phyloP scores from a whole-genome alignment of 2,113 vertebrate species.

The Budorcas taxicolor region DNA sequence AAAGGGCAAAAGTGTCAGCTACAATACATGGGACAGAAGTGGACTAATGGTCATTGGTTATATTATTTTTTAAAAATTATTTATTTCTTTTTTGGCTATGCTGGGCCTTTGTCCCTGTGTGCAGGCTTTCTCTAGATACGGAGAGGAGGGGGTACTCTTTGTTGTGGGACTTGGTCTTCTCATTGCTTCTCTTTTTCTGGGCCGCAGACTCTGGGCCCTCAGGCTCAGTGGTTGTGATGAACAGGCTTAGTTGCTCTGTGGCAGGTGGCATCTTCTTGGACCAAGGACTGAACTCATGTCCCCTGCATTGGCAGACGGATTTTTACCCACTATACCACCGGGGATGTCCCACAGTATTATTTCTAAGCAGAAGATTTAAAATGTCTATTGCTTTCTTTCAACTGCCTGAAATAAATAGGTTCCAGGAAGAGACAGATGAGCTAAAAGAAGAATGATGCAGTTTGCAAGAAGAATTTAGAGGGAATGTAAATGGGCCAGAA shows the following conservation, averaged over 20 bases:
- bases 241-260: background rate
- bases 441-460: background rate
- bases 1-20: background rate
- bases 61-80: background rate
- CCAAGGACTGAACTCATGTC: background rate
- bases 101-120: background rate
- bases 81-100: background rate
- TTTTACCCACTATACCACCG: background rate
- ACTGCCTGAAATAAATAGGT: background rate
- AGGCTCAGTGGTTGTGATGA: background rate
- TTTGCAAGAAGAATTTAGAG: background rate
- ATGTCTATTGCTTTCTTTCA: background rate
- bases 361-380: background rate
- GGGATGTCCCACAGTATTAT: background rate
- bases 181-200: background rate
- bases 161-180: background rate
- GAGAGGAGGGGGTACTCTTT: background rate
- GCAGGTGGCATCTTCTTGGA: background rate
- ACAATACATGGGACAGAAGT: background rate
- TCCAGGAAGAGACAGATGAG: background rate
- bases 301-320: rapidly evolving
- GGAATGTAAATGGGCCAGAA: background rate
- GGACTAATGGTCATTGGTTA: background rate
- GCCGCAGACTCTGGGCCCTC: background rate
- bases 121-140: rapidly evolving